Evolutionary conservation across 2,113 vertebrate species (phyloP).

Genomic region (Sorex araneus): DNA sequence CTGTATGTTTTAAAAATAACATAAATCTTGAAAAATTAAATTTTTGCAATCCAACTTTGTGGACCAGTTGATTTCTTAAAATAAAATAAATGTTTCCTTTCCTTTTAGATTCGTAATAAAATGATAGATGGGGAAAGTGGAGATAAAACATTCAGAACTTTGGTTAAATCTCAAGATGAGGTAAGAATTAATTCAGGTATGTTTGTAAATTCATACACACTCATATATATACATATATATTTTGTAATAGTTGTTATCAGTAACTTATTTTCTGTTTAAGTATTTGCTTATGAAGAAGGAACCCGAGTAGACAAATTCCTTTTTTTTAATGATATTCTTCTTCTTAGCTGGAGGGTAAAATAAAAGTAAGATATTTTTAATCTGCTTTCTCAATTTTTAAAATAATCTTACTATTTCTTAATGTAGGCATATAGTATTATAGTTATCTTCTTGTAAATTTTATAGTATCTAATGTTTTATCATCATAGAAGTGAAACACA

Average conservation of each 20-base stretch:
- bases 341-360: neutral
- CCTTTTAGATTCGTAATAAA: constrained; percentile 94
- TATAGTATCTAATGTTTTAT: neutral
- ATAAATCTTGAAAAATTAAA: neutral
- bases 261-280: neutral
- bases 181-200: constrained; percentile 86
- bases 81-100: constrained; percentile 43
- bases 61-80: neutral
- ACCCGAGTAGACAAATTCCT: neutral
- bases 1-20: neutral
- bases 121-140: constrained; percentile 98
- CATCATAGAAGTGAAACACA: neutral
- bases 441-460: neutral
- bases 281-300: neutral
- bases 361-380: constrained; percentile 28
- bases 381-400: neutral
- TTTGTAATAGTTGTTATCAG: neutral
- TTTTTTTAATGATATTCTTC: neutral
- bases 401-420: constrained; percentile 15
- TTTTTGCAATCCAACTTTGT: neutral
- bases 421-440: neutral
- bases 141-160: constrained; percentile 95
- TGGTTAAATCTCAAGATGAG: constrained; percentile 99
- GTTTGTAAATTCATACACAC: neutral
- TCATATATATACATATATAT: constrained; percentile 56